These are phyloP conservation scores for Mythimna loreyi DNA, from an alignment of 2,888 invertebrate species.

Conservation along the genomic window DNA sequence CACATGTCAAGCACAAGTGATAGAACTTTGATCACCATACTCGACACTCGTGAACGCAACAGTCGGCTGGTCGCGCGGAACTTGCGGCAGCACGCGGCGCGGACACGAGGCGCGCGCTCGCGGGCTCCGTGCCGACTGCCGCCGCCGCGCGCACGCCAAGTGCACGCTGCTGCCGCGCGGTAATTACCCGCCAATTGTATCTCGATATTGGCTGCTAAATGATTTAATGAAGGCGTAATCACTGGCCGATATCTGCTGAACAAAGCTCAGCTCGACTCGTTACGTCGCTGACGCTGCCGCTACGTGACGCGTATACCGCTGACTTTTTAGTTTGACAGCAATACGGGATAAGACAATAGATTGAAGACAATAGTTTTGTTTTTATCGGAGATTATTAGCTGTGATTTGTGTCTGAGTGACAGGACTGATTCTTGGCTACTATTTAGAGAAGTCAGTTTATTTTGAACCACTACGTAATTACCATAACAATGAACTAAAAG, in stretches of 20 bases:
- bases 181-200: conserved; percentile 36
- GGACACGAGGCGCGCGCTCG: conserved; percentile 3
- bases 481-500: not conserved
- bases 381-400: not conserved
- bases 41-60: conserved; percentile 8
- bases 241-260: conserved; percentile 13
- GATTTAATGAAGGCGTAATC: conserved; percentile 38
- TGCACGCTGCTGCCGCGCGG: conserved; percentile 2
- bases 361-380: conserved; percentile 18
- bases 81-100: not conserved
- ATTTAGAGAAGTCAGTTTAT: not conserved
- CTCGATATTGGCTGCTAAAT: conserved; percentile 31
- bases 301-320: not conserved
- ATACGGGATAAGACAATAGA: conserved; percentile 8
- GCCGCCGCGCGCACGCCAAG: conserved; percentile 10
- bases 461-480: not conserved
- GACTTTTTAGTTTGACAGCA: not conserved
- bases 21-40: conserved; percentile 16
- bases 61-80: not conserved
- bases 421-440: no score
- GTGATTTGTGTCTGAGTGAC: no score
- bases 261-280: not conserved
- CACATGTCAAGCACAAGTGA: conserved; percentile 21
- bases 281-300: not conserved
- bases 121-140: conserved; percentile 16